Evolutionary conservation across 2,797 vertebrate genomes (phyloP), one percentile per base, ranked within the genome.

Genomic region (Cyprinella venusta): DNA sequence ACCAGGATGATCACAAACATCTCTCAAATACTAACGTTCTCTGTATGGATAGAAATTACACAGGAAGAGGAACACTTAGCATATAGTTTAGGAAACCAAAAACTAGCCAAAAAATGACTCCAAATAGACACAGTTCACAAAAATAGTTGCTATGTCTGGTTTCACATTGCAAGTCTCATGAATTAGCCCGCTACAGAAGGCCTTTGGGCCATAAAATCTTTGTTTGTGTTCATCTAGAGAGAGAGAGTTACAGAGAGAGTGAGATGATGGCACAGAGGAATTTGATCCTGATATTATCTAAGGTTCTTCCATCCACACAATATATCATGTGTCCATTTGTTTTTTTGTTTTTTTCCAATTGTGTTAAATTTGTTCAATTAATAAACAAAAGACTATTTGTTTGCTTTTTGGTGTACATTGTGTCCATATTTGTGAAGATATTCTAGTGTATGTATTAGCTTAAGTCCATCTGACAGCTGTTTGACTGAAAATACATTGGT

Each of bases 21-120:
- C 76, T 84, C 72, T 79, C 54, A 79, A 88, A 87, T 80, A 61
- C 80, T 80, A 80, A 79, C 79, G 71, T 79, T 65, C 40, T 82
- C 68, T 79, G 68, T 50, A 79, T 18, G 71, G 76, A 83, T 77
- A 86, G 74, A 87, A 88, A 90, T 88, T 85, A 87, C 75, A 87
- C 76, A 87, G 82, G 76, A 81, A 33, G 19, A 67, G 56, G 52
- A 67, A 81, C 65, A 76, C 68, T 76, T 70, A 85, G 78, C 74
- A 76, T 87, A 74, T 87, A 80, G 81, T 87, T 87, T 80, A 63
- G 76, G 70, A 84, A 84, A 81, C 75, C 81, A 83, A 78, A 86
- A 80, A 69, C 75, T 74, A 76, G 75, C 59, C 78, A 79, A 76
- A 84, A 85, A 78, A 81, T 54, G 42, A n/a, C 59, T 80, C n/a